Evolutionary conservation across 2,113 vertebrate genomes (phyloP).

Genomic region (Axis porcinus): DNA sequence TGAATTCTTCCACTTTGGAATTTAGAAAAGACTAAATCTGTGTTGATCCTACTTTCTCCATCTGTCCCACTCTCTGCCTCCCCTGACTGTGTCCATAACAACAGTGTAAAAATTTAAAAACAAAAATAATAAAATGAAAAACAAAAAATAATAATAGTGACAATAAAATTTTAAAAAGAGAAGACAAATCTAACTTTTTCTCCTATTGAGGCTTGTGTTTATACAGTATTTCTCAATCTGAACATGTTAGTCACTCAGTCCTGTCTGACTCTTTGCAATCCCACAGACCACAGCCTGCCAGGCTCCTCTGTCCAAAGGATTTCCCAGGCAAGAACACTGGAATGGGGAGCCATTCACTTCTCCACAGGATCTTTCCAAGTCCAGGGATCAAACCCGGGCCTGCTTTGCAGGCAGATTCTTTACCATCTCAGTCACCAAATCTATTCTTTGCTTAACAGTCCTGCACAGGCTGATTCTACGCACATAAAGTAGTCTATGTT

Average conservation of each 20-base stretch:
- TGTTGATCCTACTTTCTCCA: not conserved
- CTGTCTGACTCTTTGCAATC: not conserved
- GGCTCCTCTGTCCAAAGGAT: not conserved
- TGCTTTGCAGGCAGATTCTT: not conserved
- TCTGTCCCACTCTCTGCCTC: not conserved
- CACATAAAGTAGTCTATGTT: not conserved
- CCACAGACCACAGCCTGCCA: not conserved
- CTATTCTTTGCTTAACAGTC: not conserved
- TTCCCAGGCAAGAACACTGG: not conserved
- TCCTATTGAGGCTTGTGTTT: not conserved
- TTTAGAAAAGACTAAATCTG: not conserved
- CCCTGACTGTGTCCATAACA: not conserved
- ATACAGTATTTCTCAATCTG: not conserved
- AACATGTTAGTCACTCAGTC: not conserved
- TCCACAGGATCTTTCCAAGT: not conserved
- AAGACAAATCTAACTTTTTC: not conserved
- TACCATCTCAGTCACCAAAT: not conserved
- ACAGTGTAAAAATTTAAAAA: not conserved
- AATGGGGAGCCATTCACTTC: not conserved
- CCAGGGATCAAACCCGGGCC: not conserved
- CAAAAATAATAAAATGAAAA: not conserved
- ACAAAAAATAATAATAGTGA: not conserved
- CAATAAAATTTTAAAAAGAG: not conserved
- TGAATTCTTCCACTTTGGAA: not conserved
- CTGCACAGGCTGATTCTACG: not conserved